Evolutionary conservation across 2,888 invertebrate genomes (phyloP).

Genomic region (Coenonympha arcania): DNA sequence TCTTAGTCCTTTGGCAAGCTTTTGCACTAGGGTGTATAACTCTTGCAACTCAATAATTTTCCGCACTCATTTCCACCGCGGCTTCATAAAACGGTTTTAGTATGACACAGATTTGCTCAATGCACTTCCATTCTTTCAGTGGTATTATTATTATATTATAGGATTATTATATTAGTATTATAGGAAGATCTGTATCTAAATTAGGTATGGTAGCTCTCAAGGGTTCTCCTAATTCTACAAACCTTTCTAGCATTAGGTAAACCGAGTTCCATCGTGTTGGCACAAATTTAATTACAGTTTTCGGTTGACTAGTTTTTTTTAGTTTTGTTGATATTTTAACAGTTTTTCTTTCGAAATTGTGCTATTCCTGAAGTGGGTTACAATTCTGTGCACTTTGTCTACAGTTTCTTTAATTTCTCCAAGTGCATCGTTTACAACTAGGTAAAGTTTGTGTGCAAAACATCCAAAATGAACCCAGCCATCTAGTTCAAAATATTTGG

Average conservation of each 20-base stretch:
- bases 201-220: too few species aligned
- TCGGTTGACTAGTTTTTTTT: not conserved
- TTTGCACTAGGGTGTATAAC: not conserved
- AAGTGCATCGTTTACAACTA: not conserved
- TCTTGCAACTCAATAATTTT: not conserved
- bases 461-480: not conserved
- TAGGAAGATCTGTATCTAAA: too few species aligned
- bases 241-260: not conserved
- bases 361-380: not conserved
- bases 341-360: not conserved
- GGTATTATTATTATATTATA: too few species aligned
- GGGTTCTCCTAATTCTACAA: too few species aligned
- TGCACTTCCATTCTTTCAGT: too few species aligned
- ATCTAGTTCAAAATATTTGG: not conserved
- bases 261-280: not conserved
- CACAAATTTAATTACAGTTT: not conserved
- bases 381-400: not conserved
- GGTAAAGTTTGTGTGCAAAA: not conserved
- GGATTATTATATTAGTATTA: too few species aligned
- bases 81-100: not conserved
- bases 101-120: not conserved
- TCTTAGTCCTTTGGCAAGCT: not conserved
- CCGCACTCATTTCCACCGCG: not conserved
- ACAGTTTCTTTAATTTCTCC: not conserved
- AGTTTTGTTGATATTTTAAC: not conserved